phyloP scores from a whole-genome alignment of 2,113 vertebrate species.

The Ramphastos sulfuratus region DNA sequence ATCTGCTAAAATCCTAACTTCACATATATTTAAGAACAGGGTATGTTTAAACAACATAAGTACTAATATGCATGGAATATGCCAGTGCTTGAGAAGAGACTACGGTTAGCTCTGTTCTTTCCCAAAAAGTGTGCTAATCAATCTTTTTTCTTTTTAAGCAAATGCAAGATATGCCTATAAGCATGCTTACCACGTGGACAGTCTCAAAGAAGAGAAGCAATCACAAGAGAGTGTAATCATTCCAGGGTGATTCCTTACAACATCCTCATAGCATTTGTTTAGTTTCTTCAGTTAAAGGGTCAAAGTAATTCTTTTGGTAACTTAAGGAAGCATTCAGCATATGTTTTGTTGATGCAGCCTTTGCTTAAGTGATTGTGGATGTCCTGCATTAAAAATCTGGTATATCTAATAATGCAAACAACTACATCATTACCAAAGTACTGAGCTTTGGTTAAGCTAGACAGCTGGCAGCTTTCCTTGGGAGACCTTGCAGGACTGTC shows the following conservation, averaged over 20 bases:
- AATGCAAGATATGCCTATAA: not conserved
- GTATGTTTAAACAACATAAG: not conserved
- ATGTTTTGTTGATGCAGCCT: not conserved
- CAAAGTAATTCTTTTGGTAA: not conserved
- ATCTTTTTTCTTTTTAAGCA: not conserved
- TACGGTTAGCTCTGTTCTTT: not conserved
- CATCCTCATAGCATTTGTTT: not conserved
- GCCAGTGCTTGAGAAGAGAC: not conserved
- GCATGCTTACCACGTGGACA: not conserved
- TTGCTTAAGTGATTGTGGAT: not conserved
- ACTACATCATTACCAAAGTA: not conserved
- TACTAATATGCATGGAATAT: not conserved
- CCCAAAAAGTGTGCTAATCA: not conserved
- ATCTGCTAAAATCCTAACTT: conserved; percentile 9
- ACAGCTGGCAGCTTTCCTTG: conserved; percentile 16
- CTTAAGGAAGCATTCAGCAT: not conserved
- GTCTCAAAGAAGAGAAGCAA: not conserved
- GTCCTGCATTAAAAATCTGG: not conserved
- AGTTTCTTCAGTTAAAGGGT: not conserved
- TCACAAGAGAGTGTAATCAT: not conserved
- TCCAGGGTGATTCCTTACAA: not conserved
- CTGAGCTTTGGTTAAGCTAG: not conserved
- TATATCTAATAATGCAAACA: not conserved
- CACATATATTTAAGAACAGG: not conserved
- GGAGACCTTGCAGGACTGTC: not conserved